Conservation (phyloP, 1,140 invertebrate species). For the Wasmannia auropunctata region DNA sequence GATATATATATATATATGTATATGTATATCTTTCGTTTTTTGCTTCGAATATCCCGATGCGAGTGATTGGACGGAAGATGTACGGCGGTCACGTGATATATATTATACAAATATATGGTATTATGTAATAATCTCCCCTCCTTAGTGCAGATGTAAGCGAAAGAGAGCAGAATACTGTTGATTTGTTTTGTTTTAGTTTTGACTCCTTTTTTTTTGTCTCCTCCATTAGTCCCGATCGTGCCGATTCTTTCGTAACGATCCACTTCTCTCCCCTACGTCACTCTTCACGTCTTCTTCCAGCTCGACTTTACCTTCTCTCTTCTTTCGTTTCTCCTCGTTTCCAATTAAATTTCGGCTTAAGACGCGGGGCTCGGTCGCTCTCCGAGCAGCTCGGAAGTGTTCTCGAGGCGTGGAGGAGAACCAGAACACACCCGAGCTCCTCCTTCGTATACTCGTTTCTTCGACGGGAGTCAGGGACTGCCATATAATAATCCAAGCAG, state of each 20-base stretch:
- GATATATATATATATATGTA: background rate
- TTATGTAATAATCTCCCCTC: constrained; percentile 73
- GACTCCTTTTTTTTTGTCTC: background rate
- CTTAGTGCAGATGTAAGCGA: constrained; percentile 70
- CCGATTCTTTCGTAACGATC: background rate
- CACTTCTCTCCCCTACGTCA: constrained; percentile 5
- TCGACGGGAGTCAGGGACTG: background rate
- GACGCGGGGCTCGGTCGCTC: constrained; percentile 10
- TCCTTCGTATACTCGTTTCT: constrained; percentile 1
- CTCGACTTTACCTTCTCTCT: background rate
- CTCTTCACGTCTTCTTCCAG: background rate
- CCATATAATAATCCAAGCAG: background rate
- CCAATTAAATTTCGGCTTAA: constrained; percentile 48
- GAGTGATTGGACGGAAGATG: constrained; percentile 68
- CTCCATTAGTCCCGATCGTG: background rate
- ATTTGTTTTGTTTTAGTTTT: constrained; percentile 67
- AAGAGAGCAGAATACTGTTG: constrained; percentile 73
- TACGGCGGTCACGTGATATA: constrained; percentile 81
- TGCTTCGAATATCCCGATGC: constrained; percentile 66
- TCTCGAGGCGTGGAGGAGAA: constrained; percentile 4
- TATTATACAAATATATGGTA: constrained; percentile 75
- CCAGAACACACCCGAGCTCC: constrained; percentile 1
- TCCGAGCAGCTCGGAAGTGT: constrained; percentile 13
- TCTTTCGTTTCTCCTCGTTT: background rate
- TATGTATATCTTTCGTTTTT: constrained; percentile 60